These are phyloP conservation scores for Orientallactaga bullata DNA, from an alignment of 2,113 vertebrate species.

Conservation along the genomic window DNA sequence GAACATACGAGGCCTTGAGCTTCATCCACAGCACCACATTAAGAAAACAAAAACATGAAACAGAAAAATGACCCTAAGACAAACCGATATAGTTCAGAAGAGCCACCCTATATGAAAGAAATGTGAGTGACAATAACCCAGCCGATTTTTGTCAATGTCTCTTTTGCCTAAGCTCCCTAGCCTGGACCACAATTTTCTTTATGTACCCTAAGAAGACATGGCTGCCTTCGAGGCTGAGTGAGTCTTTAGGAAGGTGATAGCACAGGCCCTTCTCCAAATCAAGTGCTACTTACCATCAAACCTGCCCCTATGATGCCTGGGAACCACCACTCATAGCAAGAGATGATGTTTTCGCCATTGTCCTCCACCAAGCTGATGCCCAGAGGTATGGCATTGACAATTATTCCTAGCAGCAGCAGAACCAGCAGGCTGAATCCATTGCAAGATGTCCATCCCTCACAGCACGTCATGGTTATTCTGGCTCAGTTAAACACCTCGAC, in stretches of 20 bases:
- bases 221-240: background rate
- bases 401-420: constrained; percentile 71
- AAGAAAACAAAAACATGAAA: background rate
- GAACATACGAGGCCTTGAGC: too few relatives aligned
- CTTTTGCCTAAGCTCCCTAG: background rate
- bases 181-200: background rate
- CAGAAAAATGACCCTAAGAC: too few relatives aligned
- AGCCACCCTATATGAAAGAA: background rate
- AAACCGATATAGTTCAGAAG: background rate
- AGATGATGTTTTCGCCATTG: constrained; percentile 71
- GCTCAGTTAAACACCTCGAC: background rate
- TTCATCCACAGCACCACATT: background rate
- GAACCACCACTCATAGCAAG: constrained; percentile 85
- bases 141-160: background rate
- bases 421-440: constrained; percentile 81
- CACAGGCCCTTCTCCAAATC: background rate
- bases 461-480: constrained; percentile 80
- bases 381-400: constrained; percentile 78
- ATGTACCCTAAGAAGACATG: background rate
- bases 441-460: constrained; percentile 81
- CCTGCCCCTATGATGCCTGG: constrained; percentile 85
- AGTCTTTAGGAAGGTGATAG: background rate
- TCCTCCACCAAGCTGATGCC: constrained; percentile 45
- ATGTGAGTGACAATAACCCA: background rate
- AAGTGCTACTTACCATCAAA: constrained; percentile 79